Evolutionary conservation across 2,797 vertebrate species (phyloP), one percentile per base, ranked within the genome.

Genomic region (Dromococcyx pavoninus): DNA sequence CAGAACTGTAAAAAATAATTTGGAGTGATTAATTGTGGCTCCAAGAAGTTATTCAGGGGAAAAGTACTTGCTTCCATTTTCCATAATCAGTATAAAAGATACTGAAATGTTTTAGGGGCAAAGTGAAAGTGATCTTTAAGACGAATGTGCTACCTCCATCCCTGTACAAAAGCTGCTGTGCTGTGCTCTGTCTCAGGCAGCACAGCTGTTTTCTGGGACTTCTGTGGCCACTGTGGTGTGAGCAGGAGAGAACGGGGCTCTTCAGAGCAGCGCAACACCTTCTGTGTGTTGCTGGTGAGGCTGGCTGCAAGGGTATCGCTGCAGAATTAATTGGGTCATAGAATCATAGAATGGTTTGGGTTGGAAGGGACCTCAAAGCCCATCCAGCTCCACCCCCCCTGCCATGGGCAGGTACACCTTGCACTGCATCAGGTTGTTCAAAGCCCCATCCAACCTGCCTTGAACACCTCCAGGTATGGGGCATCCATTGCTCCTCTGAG

Each of bases 301-400:
- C 3, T 13, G 1, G 17, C 8, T 37, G 6, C 18, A 14, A 62
- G 27, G 65, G 18, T 9, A 1, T 18, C 1, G 6, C 48, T 77
- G 44, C 17, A 22, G 66, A 19, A 9, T 6, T 15, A 32, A 19
- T 44, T 44, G 44, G 18, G 44, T 44, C 18, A 44, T 44, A 19
- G 44, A 44, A 19, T 44, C 44, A 41, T 41, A 41, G 39, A 41
- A 41, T 41, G 39, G 39, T 41, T n/a, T n/a, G n/a, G n/a, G n/a
- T n/a, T 41, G 39, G 39, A 41, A 41, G 39, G 39, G 14, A 41
- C 39, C 39, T 41, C 41, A 41, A 10, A 10, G 39, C 14, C 39
- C n/a, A n/a, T n/a, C n/a, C 39, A 41, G 39, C 41, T 41, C 39
- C 39, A 41, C 14, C 14, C 39, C 39, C 39, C 10, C 39, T 41